A percentile compares a stretch with the other conserved stretches of the same genome.
phyloP scores from a whole-genome alignment of 2,888 invertebrate genomes.

The Chromoteleia sp. region DNA sequence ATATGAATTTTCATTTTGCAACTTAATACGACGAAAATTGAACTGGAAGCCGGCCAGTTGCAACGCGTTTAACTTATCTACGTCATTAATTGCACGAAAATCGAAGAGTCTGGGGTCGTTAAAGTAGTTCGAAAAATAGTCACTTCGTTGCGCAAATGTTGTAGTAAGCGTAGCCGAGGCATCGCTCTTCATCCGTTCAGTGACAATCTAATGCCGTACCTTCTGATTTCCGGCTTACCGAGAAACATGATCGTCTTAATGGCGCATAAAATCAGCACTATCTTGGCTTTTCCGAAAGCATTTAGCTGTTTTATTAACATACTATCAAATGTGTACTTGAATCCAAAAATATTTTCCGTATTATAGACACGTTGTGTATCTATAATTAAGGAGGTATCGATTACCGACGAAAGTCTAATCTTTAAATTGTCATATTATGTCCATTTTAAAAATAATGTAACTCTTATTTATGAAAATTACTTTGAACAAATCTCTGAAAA shows the following conservation, averaged over 20 bases:
- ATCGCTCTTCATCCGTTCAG: slow-evolving; percentile 45
- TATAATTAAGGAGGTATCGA: no score
- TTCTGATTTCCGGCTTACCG: slow-evolving; percentile 78
- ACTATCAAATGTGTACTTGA: slow-evolving; percentile 17
- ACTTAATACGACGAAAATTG: slow-evolving; percentile 32
- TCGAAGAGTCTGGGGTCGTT: slow-evolving; percentile 1
- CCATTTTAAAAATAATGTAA: no score
- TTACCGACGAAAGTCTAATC: no score
- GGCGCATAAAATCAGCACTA: slow-evolving; percentile 78
- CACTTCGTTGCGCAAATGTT: slow-evolving; percentile 18
- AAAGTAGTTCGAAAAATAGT: slow-evolving; percentile 37
- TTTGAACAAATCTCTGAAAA: no score
- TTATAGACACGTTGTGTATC: background rate
- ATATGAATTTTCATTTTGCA: slow-evolving; percentile 49
- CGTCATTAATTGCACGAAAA: slow-evolving; percentile 38
- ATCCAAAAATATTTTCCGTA: background rate
- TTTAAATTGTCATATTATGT: no score
- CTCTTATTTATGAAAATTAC: no score
- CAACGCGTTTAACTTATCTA: slow-evolving; percentile 22
- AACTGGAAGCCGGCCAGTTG: slow-evolving; percentile 32
- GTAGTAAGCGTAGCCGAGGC: slow-evolving; percentile 18
- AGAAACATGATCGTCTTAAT: slow-evolving; percentile 82
- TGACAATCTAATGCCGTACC: slow-evolving; percentile 75
- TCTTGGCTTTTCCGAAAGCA: slow-evolving; percentile 40
- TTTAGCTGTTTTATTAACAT: slow-evolving; percentile 41